Conservation (phyloP, 1,140 invertebrate species). For the Papilio dardanus region DNA sequence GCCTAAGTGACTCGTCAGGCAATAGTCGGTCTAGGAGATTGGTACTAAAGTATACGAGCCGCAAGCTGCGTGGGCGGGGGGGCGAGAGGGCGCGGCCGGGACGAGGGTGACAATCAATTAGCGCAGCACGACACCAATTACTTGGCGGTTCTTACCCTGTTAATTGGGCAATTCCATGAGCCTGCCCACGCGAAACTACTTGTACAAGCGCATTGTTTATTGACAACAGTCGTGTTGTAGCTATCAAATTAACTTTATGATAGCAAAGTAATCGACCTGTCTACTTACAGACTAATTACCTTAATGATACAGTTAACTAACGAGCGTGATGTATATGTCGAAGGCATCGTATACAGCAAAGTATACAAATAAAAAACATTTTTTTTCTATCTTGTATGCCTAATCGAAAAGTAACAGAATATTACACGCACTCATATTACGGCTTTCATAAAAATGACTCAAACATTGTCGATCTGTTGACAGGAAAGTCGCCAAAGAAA, state of each 20-base stretch:
- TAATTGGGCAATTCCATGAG: slow-evolving; percentile 24
- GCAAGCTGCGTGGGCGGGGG: not conserved
- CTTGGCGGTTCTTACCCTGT: slow-evolving; percentile 28
- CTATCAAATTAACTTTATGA: not conserved
- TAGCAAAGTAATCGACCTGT: not conserved
- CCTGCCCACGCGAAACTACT: not conserved
- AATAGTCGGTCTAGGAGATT: not conserved
- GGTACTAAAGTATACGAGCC: not conserved
- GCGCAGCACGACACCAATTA: slow-evolving; percentile 41
- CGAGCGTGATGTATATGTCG: too few species aligned
- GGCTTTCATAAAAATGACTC: too few species aligned
- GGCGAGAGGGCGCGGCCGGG: not conserved
- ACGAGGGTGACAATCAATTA: slow-evolving; percentile 38
- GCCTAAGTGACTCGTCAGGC: not conserved
- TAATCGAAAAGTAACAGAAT: too few species aligned
- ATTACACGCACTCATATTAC: too few species aligned
- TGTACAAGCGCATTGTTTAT: not conserved
- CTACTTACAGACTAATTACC: too few species aligned
- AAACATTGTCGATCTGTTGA: too few species aligned
- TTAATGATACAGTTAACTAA: not conserved
- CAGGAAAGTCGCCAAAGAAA: not conserved
- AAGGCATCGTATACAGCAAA: too few species aligned
- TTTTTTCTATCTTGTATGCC: too few species aligned
- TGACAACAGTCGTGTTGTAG: not conserved
- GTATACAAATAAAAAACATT: too few species aligned